Conservation (phyloP, 1,140 invertebrate genomes). For the Drosophila pandora region DNA sequence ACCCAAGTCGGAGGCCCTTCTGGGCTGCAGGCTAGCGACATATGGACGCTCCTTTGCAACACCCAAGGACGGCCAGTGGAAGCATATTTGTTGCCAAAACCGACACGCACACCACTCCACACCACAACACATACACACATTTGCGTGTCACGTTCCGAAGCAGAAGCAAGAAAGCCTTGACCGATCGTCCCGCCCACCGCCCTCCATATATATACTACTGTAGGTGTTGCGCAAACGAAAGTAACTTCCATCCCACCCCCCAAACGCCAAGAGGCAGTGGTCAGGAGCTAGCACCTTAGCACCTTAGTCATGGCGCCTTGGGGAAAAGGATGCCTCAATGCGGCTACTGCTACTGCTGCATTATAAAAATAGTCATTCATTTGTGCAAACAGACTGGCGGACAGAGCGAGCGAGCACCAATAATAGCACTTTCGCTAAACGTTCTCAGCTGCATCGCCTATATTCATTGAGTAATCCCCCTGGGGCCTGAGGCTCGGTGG, state of each 20-base stretch:
- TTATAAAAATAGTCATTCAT: slow-evolving; percentile 59
- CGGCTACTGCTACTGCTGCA: slow-evolving; percentile 6
- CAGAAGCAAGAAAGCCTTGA: slow-evolving; percentile 58
- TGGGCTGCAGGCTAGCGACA: slow-evolving; percentile 32
- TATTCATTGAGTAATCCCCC: slow-evolving; percentile 63
- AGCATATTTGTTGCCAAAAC: slow-evolving; percentile 6
- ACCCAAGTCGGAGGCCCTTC: slow-evolving; percentile 4
- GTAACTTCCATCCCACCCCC: neutral
- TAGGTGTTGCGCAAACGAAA: slow-evolving; percentile 68
- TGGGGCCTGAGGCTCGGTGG: slow-evolving; percentile 3
- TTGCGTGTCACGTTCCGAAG: slow-evolving; percentile 59
- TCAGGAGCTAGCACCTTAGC: slow-evolving; percentile 5
- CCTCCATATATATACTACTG: neutral
- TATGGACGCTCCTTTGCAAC: slow-evolving; percentile 42
- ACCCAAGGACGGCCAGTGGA: slow-evolving; percentile 53
- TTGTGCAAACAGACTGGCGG: slow-evolving; percentile 16
- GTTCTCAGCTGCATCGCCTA: slow-evolving; percentile 23
- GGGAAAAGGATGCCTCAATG: slow-evolving; percentile 25
- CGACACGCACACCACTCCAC: neutral
- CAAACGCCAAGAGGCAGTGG: neutral
- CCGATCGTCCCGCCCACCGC: slow-evolving; percentile 54
- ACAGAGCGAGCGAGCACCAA: slow-evolving; percentile 29
- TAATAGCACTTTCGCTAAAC: slow-evolving; percentile 72
- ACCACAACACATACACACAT: slow-evolving; percentile 28
- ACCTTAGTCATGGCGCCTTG: slow-evolving; percentile 37